phyloP scores from a whole-genome alignment of 2,113 vertebrate genomes.

The Cricetomys ansorgei region DNA sequence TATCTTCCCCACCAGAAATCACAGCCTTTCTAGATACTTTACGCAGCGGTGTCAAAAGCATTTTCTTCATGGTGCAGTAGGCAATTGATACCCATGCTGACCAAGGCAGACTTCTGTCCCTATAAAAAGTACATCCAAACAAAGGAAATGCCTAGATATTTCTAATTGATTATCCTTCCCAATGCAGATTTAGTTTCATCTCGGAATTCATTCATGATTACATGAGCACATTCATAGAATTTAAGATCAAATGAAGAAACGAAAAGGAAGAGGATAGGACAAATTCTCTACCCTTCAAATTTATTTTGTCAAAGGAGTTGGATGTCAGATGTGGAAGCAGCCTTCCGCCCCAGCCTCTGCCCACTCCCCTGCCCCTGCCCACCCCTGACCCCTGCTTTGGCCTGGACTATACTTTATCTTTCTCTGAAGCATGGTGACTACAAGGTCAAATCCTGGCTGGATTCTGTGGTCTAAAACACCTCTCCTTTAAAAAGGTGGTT shows the following conservation, averaged over 20 bases:
- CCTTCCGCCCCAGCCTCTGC: not conserved
- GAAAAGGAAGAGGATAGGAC: constrained; percentile 9
- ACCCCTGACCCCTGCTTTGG: not conserved
- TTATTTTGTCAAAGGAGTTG: constrained; percentile 12
- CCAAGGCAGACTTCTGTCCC: not conserved
- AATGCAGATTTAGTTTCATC: not conserved
- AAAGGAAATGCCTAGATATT: not conserved
- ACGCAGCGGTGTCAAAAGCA: not conserved
- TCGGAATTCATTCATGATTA: constrained; percentile 28
- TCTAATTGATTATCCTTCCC: not conserved
- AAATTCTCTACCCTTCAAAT: not conserved
- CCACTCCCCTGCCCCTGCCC: not conserved
- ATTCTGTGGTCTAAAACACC: not conserved
- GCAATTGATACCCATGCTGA: no score
- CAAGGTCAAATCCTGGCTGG: not conserved
- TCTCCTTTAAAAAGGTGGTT: not conserved
- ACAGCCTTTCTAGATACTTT: constrained; percentile 5
- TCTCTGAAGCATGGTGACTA: not conserved
- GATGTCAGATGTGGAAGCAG: not conserved
- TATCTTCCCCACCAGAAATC: not conserved
- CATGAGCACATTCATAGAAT: not conserved
- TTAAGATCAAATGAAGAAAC: constrained; percentile 35
- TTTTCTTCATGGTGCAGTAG: not conserved
- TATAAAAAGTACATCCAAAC: not conserved
- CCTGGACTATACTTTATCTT: not conserved